Conservation (phyloP, 2,113 vertebrate genomes). For the Grammomys surdaster region DNA sequence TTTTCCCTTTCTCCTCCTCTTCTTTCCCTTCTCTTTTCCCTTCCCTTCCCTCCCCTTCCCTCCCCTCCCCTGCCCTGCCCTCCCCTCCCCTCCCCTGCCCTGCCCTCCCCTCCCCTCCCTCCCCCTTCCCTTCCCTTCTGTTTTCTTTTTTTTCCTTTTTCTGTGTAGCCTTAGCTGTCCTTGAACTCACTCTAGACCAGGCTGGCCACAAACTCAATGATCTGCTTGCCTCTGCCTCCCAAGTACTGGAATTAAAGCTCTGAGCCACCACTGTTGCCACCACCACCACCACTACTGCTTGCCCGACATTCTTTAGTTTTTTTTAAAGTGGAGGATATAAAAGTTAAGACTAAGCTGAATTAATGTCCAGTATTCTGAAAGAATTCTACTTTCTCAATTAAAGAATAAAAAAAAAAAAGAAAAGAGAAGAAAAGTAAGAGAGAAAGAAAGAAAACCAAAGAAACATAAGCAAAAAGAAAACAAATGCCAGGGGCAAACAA, state of each 20-base stretch:
- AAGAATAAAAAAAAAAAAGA: background rate
- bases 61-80: no score
- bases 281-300: background rate
- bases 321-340: background rate
- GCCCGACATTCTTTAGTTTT: background rate
- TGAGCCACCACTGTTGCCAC: background rate
- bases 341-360: background rate
- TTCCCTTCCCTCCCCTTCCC: accelerated
- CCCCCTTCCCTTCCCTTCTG: no score
- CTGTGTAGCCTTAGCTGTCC: background rate
- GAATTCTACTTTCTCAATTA: background rate
- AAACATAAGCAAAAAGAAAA: background rate
- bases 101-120: accelerated
- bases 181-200: background rate
- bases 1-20: no score
- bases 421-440: background rate
- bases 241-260: background rate
- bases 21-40: accelerated
- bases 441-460: background rate
- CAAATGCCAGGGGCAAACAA: background rate
- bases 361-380: background rate
- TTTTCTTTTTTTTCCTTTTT: background rate
- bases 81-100: accelerated
- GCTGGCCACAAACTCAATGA: background rate
- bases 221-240: background rate